Base-by-base conservation (phyloP, 2,797 vertebrate genomes). In the Xyrichtys novacula region DNA sequence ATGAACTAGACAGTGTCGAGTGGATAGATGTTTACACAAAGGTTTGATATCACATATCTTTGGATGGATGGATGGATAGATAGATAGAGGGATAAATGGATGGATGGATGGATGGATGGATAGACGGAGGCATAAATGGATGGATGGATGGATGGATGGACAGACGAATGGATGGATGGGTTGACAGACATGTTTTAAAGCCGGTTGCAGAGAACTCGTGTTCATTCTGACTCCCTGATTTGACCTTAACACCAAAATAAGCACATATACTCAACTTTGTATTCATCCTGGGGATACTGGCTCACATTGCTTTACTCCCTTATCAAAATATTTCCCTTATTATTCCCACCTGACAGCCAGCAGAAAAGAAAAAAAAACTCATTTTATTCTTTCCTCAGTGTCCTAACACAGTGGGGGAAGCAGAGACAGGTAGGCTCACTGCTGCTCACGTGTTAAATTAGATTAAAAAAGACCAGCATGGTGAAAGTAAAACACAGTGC, bases 391-490 rank as follows among this genome's bases (percentile, higher is more conserved):
- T 32, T 74, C 83, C 70, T 54, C 42, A 42, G 40, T 54, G 74
- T 84, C 73, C 66, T 71, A 54, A 57, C 59, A 79, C 29, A 60
- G 58, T 65, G 36, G 39, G 16, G 42, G 61, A 62, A 62, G 29
- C 43, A 49, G 31, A 17, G 38, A 48, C 32, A 26, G 38, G 42
- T 48, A 22, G 15, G 54, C 46, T 55, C 17, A 47, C 40, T 71
- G 47, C 49, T 76, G 43, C 54, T 70, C 26, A 25, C 56, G 58
- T 65, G 83, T 81, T 81, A 70, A 77, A 87, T 88, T 79, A 65
- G 10, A 80, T 29, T 29, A 81, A 57, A 9, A 74, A 29, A 58
- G 46, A 69, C 62, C 81, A 34, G 28, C 46, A 53, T 38, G 32
- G 16, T 42, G 76, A 50, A 65, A 61, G 54, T 15, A 78, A 72